Conservation (phyloP, 2,888 invertebrate species). For the Chironomus tentans region DNA sequence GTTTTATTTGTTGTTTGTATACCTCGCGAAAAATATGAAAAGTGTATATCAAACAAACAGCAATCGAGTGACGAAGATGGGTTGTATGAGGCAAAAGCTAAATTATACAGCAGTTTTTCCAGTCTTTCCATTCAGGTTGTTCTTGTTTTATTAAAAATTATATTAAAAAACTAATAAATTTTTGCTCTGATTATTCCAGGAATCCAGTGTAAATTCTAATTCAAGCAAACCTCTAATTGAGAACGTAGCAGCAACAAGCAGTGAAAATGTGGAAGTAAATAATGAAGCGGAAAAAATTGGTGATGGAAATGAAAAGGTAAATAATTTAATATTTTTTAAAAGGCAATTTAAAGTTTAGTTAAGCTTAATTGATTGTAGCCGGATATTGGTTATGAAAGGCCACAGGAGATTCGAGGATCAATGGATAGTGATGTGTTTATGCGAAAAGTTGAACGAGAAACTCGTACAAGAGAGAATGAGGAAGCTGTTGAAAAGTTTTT, state of each 20-base stretch:
- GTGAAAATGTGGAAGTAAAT: too few relatives aligned
- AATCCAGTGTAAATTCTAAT: neutral
- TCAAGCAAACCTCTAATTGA: too few relatives aligned
- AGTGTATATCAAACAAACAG: constrained; percentile 29
- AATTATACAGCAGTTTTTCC: neutral
- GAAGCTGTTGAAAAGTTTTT: constrained; percentile 7
- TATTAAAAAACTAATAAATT: too few relatives aligned
- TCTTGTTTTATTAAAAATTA: too few relatives aligned
- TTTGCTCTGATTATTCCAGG: too few relatives aligned
- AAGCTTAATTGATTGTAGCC: too few relatives aligned
- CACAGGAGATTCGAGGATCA: neutral
- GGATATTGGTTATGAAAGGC: neutral
- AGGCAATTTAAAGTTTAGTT: too few relatives aligned
- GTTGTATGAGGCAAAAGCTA: neutral
- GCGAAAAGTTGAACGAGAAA: neutral
- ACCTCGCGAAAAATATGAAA: constrained; percentile 47
- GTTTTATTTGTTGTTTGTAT: constrained; percentile 51
- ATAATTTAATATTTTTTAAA: too few relatives aligned
- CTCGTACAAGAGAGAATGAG: constrained; percentile 28
- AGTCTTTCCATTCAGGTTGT: too few relatives aligned
- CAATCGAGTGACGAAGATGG: neutral
- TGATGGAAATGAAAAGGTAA: too few relatives aligned
- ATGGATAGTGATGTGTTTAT: neutral
- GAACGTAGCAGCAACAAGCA: too few relatives aligned
- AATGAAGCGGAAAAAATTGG: too few relatives aligned